Conservation (phyloP, 2,888 invertebrate genomes). For the Xylophagus ater region DNA sequence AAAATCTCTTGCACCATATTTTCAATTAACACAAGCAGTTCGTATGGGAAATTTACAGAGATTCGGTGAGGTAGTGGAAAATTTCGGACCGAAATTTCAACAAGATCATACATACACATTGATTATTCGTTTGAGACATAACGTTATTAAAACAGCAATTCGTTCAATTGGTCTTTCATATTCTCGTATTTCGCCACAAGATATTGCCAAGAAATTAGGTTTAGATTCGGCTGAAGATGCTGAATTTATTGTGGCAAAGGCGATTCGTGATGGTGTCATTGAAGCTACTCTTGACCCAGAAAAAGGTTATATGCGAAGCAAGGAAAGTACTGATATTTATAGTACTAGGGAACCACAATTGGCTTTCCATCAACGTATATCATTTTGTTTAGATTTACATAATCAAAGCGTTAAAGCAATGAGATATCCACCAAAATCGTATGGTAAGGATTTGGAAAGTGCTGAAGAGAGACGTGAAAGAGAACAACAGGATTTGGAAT, state of each 20-base stretch:
- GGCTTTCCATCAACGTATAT: slow-evolving; percentile 93
- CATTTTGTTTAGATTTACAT: slow-evolving; percentile 94
- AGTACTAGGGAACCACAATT: slow-evolving; percentile 92
- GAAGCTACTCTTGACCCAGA: slow-evolving; percentile 95
- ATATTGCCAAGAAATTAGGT: slow-evolving; percentile 88
- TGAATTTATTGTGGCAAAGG: slow-evolving; percentile 97
- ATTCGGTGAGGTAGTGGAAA: slow-evolving; percentile 86
- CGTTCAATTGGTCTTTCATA: slow-evolving; percentile 93
- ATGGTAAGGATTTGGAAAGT: slow-evolving; percentile 95
- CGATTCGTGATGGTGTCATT: slow-evolving; percentile 95
- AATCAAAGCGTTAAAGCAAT: slow-evolving; percentile 99
- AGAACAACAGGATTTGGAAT: slow-evolving; percentile 94
- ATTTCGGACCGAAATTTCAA: slow-evolving; percentile 84
- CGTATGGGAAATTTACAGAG: slow-evolving; percentile 87
- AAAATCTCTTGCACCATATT: slow-evolving; percentile 85
- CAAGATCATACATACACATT: slow-evolving; percentile 91
- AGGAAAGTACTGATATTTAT: slow-evolving; percentile 93
- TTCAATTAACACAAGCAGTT: slow-evolving; percentile 94
- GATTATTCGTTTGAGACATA: slow-evolving; percentile 90
- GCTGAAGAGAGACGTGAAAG: slow-evolving; percentile 92
- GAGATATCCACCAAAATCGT: slow-evolving; percentile 98
- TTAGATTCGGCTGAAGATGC: slow-evolving; percentile 95
- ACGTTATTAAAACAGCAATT: slow-evolving; percentile 97
- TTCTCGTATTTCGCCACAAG: slow-evolving; percentile 87
- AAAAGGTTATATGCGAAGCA: slow-evolving; percentile 92